Conservation (phyloP, 2,113 vertebrate genomes). For the Chascanopsetta lugubris region DNA sequence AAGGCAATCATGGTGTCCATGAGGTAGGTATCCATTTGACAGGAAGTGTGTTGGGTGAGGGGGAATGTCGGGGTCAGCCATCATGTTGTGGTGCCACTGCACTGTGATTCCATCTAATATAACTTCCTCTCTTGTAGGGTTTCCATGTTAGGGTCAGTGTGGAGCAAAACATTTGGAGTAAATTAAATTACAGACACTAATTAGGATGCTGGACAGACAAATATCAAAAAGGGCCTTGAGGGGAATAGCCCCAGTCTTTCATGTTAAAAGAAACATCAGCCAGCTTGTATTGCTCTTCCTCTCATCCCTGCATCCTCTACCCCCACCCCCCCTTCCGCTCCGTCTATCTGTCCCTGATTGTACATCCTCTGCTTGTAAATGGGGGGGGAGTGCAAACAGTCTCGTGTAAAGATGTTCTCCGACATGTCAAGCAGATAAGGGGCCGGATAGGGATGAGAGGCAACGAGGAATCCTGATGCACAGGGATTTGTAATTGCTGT, state of each 20-base stretch:
- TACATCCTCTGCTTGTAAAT: slow-evolving; percentile 50
- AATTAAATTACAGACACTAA: slow-evolving; percentile 1
- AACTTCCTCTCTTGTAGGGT: slow-evolving; percentile 7
- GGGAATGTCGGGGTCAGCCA: slow-evolving; percentile 48
- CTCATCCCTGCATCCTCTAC: slow-evolving; percentile 35
- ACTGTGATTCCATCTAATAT: slow-evolving; percentile 24
- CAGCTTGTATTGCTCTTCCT: slow-evolving; percentile 41
- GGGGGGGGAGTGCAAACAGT: slow-evolving; percentile 3
- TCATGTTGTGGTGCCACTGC: slow-evolving; percentile 7
- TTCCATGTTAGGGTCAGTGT: neutral
- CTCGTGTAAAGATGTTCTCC: slow-evolving; percentile 22
- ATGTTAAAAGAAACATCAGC: slow-evolving; percentile 51
- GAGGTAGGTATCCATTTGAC: slow-evolving; percentile 8
- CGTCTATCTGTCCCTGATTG: slow-evolving; percentile 44
- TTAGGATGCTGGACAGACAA: neutral
- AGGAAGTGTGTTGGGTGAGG: slow-evolving; percentile 37
- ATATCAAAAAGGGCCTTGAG: neutral
- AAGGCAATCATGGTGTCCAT: neutral
- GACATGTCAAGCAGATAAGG: slow-evolving; percentile 19
- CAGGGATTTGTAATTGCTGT: slow-evolving; percentile 29
- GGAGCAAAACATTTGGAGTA: neutral
- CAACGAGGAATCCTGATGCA: slow-evolving; percentile 10
- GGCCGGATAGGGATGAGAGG: slow-evolving; percentile 9
- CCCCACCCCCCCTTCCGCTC: slow-evolving; percentile 35
- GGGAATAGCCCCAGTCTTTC: slow-evolving; percentile 17